Evolutionary conservation across 2,113 vertebrate species (phyloP).

Genomic region (Periophthalmus modestus): DNA sequence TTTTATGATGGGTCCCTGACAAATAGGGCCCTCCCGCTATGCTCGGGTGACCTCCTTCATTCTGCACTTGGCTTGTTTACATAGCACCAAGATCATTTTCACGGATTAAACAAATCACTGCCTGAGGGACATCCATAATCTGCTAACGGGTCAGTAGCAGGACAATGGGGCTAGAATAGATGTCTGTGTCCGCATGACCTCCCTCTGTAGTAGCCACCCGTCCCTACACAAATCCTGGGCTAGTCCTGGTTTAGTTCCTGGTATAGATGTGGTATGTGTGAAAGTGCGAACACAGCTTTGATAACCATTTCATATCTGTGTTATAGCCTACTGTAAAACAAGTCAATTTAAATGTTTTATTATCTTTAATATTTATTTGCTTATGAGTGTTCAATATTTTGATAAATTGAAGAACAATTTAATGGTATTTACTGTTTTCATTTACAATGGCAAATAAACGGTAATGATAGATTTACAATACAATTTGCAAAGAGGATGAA

Average conservation of each 20-base stretch:
- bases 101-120: conserved; percentile 99
- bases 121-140: conserved; percentile 94
- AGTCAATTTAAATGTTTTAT: too few relatives aligned
- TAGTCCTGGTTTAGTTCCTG: too few relatives aligned
- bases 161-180: conserved; percentile 85
- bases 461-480: neutral
- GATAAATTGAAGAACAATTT: neutral
- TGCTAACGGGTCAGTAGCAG: conserved; percentile 85
- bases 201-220: conserved; percentile 74
- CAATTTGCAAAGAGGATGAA: conserved; percentile 32
- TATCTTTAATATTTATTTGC: neutral
- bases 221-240: too few relatives aligned
- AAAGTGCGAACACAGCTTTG: too few relatives aligned
- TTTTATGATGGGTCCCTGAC: conserved; percentile 96
- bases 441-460: neutral
- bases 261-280: neutral
- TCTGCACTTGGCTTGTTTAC: conserved; percentile 98
- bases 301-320: too few relatives aligned
- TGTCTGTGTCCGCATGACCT: conserved; percentile 85
- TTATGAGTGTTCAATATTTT: neutral
- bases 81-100: conserved; percentile 95
- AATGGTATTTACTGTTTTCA: neutral
- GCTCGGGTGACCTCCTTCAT: conserved; percentile 91
- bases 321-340: too few relatives aligned
- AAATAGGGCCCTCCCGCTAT: conserved; percentile 91